Evolutionary conservation across 2,113 vertebrate genomes (phyloP).

Genomic region (Microcebus ravelobensis): DNA sequence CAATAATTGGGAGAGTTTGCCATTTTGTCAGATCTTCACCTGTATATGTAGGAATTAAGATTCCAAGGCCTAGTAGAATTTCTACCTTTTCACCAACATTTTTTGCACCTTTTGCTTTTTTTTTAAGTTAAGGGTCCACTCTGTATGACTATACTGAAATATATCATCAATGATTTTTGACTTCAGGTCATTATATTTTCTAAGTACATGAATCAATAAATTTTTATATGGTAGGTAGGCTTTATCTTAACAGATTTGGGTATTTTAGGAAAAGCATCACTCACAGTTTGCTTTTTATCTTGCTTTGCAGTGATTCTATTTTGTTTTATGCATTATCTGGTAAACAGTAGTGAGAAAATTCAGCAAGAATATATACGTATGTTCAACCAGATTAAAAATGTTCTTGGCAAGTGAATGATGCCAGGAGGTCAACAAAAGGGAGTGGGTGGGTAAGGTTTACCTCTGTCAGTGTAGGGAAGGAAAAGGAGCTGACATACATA

Average conservation of each 20-base stretch:
- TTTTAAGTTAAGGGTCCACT: neutral
- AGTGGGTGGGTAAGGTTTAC: neutral
- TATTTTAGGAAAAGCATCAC: neutral
- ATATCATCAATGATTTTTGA: neutral
- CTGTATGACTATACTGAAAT: conserved; percentile 22
- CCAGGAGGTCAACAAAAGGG: neutral
- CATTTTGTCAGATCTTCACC: neutral
- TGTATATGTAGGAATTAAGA: neutral
- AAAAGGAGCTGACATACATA: no score
- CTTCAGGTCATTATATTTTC: neutral
- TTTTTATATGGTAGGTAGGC: neutral
- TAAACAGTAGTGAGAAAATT: conserved; percentile 20
- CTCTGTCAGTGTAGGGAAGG: neutral
- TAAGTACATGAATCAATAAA: neutral
- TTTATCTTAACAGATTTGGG: neutral
- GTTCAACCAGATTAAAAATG: neutral
- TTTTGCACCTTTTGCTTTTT: conserved; percentile 1
- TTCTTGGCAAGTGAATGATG: neutral
- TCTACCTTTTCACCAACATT: neutral
- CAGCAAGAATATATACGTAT: neutral
- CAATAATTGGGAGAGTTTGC: neutral
- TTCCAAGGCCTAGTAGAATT: neutral
- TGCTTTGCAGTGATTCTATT: neutral
- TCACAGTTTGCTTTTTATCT: neutral
- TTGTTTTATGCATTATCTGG: neutral